Evolutionary conservation across 2,888 invertebrate genomes (phyloP).

Genomic region (Pemphredon lugubris): DNA sequence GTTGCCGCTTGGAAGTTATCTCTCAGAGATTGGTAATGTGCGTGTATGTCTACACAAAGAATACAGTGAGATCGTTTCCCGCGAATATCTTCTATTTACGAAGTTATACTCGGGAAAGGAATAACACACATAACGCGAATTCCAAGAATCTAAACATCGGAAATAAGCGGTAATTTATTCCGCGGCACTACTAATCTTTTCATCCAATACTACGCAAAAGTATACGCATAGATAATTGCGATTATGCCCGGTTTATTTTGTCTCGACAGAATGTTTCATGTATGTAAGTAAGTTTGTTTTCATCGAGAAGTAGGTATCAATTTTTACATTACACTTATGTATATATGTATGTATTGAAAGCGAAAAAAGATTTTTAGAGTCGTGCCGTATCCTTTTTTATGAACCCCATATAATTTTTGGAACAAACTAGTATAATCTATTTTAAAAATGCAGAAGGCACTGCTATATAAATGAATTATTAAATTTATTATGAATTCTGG

Average conservation of each 20-base stretch:
- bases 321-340: too few species aligned
- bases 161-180: neutral
- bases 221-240: too few species aligned
- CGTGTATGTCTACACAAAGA: neutral
- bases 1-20: conserved; percentile 35
- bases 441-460: neutral
- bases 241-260: too few species aligned
- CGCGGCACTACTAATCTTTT: neutral
- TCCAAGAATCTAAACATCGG: neutral
- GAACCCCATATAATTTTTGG: too few species aligned
- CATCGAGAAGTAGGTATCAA: too few species aligned
- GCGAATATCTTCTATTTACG: neutral
- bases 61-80: neutral
- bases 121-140: neutral
- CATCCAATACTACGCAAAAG: too few species aligned
- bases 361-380: too few species aligned
- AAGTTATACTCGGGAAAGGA: conserved; percentile 1
- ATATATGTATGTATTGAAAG: too few species aligned
- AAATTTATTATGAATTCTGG: too few species aligned
- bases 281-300: too few species aligned
- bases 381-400: too few species aligned
- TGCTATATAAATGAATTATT: neutral
- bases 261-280: too few species aligned
- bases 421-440: neutral
- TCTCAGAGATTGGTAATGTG: neutral